A percentile compares a stretch with the other conserved stretches of the same genome.
Conservation (phyloP, 1,140 invertebrate species). For the Littorina saxatilis region DNA sequence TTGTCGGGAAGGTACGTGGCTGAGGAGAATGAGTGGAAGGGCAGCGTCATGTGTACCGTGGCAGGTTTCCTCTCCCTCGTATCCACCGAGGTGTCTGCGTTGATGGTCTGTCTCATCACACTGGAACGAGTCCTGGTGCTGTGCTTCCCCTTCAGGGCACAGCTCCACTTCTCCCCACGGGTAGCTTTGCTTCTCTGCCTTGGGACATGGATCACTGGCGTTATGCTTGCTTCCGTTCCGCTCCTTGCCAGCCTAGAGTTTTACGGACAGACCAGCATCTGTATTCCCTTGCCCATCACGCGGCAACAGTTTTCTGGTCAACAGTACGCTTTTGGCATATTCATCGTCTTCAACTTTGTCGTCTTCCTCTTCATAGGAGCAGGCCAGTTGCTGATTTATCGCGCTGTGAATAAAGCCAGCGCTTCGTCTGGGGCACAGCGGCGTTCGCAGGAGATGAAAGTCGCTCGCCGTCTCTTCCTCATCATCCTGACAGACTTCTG, state of each 20-base stretch:
- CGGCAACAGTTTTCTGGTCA: not conserved
- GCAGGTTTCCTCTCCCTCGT: slow-evolving; percentile 2
- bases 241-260: not conserved
- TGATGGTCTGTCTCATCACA: slow-evolving; percentile 22
- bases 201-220: not conserved
- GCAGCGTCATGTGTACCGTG: not conserved
- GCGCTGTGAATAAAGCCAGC: not conserved
- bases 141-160: not conserved
- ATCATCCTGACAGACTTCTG: not conserved
- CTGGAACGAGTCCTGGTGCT: slow-evolving; percentile 16
- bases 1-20: not conserved
- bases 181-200: not conserved
- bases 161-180: not conserved
- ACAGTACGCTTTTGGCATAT: not conserved
- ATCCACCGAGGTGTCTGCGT: slow-evolving; percentile 12
- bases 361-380: slow-evolving; percentile 1
- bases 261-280: slow-evolving; percentile 21
- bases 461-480: slow-evolving; percentile 6
- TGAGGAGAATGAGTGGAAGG: not conserved
- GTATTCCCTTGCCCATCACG: slow-evolving; percentile 3
- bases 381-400: not conserved
- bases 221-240: not conserved
- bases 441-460: not conserved
- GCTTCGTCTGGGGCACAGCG: not conserved
- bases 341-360: slow-evolving; percentile 11